phyloP scores from a whole-genome alignment of 1,140 invertebrate genomes.

The Copidosoma floridanum region DNA sequence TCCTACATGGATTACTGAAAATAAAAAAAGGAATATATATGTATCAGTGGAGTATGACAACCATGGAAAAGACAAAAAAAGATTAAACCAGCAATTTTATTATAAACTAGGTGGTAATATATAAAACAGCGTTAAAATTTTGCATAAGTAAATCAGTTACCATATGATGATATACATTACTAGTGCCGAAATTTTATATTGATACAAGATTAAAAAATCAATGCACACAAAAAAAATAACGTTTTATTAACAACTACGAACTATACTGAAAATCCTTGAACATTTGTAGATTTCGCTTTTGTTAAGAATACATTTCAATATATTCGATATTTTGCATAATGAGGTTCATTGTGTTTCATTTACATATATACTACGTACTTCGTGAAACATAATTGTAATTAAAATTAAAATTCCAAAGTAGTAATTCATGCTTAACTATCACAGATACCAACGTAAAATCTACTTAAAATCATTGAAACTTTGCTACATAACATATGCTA shows the following conservation, averaged over 20 bases:
- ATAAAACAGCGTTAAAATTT: conserved; percentile 58
- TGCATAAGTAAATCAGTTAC: conserved; percentile 49
- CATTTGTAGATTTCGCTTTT: no score
- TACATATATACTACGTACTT: no score
- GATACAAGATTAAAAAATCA: conserved; percentile 51
- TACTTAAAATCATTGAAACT: conserved; percentile 7
- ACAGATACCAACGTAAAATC: conserved; percentile 16
- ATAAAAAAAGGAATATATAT: no score
- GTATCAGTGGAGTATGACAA: no score
- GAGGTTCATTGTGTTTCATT: conserved; percentile 16
- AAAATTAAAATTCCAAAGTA: conserved; percentile 6
- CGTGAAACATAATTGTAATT: conserved; percentile 6
- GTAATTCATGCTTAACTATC: conserved; percentile 10
- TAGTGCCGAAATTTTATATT: conserved; percentile 44
- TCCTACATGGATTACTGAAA: no score
- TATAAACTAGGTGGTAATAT: conserved; percentile 55
- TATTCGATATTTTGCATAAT: conserved; percentile 5
- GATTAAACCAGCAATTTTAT: conserved; percentile 50
- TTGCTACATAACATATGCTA: conserved; percentile 6
- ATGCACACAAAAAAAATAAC: conserved; percentile 55
- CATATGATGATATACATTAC: conserved; percentile 53
- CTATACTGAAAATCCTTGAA: no score
- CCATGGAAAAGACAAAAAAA: no score
- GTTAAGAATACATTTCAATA: no score
- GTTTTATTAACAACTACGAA: no score